phyloP scores from a whole-genome alignment of 2,797 vertebrate genomes.

The Heteromormyrus szaboi region DNA sequence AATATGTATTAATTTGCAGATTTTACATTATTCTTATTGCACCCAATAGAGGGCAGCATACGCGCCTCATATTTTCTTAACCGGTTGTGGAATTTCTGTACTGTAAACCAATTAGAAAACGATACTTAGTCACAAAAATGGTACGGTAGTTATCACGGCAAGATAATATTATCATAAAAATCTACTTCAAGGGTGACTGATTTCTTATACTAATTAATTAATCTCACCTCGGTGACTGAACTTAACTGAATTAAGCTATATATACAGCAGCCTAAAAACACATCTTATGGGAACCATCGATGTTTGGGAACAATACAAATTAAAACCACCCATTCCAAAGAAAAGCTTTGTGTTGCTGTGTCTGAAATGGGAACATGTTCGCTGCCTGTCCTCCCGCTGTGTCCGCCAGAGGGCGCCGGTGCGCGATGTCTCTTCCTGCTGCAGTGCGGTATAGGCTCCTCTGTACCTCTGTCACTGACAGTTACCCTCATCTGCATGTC shows the following conservation, averaged over 20 bases:
- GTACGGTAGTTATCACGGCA: background rate
- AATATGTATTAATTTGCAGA: background rate
- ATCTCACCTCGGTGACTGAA: background rate
- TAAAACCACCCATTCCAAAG: constrained; percentile 2
- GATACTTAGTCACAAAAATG: background rate
- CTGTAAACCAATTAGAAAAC: background rate
- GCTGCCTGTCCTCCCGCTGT: constrained; percentile 45
- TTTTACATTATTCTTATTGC: background rate
- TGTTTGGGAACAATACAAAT: constrained; percentile 5
- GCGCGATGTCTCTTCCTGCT: constrained; percentile 7
- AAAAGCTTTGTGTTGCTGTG: constrained; percentile 15
- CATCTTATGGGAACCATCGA: background rate
- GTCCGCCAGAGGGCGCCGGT: constrained; percentile 26
- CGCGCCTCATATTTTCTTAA: background rate
- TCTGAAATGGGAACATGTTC: constrained; percentile 50
- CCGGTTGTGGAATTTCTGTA: background rate
- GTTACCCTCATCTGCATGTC: constrained; percentile 15
- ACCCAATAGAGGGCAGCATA: background rate
- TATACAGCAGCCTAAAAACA: background rate
- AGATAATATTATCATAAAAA: background rate
- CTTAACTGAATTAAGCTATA: background rate
- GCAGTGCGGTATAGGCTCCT: constrained; percentile 17
- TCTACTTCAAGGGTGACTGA: background rate
- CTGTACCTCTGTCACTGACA: background rate
- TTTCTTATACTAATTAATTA: background rate